Base-by-base conservation (phyloP, 2,888 invertebrate genomes). In the Philereme transversata region DNA sequence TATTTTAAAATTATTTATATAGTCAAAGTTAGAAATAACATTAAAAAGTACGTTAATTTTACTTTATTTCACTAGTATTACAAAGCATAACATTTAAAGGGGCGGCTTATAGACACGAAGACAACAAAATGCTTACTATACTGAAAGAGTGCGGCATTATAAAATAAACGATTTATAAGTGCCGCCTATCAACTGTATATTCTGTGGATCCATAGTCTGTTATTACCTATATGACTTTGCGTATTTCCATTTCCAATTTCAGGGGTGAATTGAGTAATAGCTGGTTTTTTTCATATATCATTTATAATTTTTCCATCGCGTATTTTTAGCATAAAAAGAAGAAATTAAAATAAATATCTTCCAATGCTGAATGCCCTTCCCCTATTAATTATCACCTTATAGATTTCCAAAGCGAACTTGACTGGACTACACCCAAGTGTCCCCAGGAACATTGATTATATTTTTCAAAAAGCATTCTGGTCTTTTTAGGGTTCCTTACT, bases 221-320 rank as follows among this genome's bases (percentile, higher is more conserved):
- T 75, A 81, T 81, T 82, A 78, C 71, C 63, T 71, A 72, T 72
- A 82, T 79, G 81, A 66, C 74, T 74, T 81, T 80, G 80, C 73
- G 75, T 79, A 81, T 80, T 81, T 79, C 70, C 69, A 69, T 77
- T 70, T 79, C 70, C 69, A 69, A 77, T 69, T 38, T 4, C 78
- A 76, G 77, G 52, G 66, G 5, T 51, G 78, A 51, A 79, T 60
- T 75, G 41, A 53, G 60, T 22, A 22, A 22, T 22, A 22, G 22
- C 22, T 22, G 3, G 22, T 22, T 22, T 22, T 22, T 22, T 22
- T 22, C 22, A 22, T 22, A 22, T 22, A 22, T 22, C 22, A 22
- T 22, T 22, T 22, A 3, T 22, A 22, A 22, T 22, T 22, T 22
- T 22, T 22, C 3, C 1, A 22, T 22, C 22, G 22, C 3, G 22